Evolutionary conservation across 2,113 vertebrate species (phyloP), one percentile per base, ranked within the genome.

Genomic region (Poecilia latipinna): DNA sequence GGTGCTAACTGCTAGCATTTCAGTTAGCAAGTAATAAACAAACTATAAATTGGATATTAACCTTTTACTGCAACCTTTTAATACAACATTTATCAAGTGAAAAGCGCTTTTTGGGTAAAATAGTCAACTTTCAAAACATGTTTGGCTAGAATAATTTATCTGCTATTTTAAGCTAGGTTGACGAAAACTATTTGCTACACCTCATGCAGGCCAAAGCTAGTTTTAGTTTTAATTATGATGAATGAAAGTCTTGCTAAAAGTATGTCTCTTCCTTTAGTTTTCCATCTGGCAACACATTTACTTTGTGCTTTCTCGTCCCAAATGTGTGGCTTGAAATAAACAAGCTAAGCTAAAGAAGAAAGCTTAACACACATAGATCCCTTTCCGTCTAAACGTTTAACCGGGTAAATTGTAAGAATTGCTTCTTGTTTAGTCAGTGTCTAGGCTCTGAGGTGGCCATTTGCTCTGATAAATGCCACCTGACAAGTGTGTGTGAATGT

Each of bases 371-470:
- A 57, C 54, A 64, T 74, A 79, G 64, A 78, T 77, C 62, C 69
- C 68, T 77, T 37, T 54, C 70, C 85, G 76, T 90, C 86, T 89
- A 79, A 86, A 75, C 67, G 54, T 77, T 75, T 78, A 26, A 31
- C 79, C 24, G 78, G 77, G 88, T 72, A 92, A 92, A 92, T 90
- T 85, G 83, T 84, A 90, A 68, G 75, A 71, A 48, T 33, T 28
- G 42, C 33, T 32, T 61, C 57, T 57, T 84, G 84, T 84, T 80
- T 70, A 65, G 66, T 79, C 74, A 68, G n/a, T 8, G 68, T 64
- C 73, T 31, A 24, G 22, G 11, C 70, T 63, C 80, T 44, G 26
- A 62, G 65, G 81, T 33, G 54, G 42, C 32, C 3, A 39, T 51
- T 60, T 54, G 54, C 44, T 67, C 87, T 68, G 74, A 72, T 74